phyloP scores from a whole-genome alignment of 2,888 invertebrate genomes.

The Beris morrisii region DNA sequence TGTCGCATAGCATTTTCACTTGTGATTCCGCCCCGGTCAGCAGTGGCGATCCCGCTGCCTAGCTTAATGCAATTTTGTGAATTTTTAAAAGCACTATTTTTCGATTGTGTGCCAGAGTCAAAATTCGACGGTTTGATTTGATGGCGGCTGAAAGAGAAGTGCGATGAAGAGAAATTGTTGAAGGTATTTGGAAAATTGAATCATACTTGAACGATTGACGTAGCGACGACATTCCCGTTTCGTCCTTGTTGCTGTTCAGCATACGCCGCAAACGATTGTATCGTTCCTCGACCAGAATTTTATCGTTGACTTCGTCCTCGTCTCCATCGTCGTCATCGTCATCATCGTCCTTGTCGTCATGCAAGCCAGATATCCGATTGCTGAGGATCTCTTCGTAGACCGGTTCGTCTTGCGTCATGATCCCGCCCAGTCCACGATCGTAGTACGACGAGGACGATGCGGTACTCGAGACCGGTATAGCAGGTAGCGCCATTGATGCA shows the following conservation, averaged over 20 bases:
- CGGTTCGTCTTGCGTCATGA: conserved; percentile 45
- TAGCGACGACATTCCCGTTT: conserved; percentile 20
- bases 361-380: conserved; percentile 44
- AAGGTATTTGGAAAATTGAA: no score
- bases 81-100: conserved; percentile 7
- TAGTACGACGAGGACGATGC: conserved; percentile 16
- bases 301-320: conserved; percentile 43
- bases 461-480: conserved; percentile 4
- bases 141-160: conserved; percentile 6
- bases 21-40: not conserved
- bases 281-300: conserved; percentile 32
- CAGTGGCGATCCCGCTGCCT: not conserved
- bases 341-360: conserved; percentile 44
- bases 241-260: conserved; percentile 29
- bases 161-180: not conserved
- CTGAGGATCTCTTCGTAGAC: conserved; percentile 53
- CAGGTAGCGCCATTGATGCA: conserved; percentile 19
- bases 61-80: no score
- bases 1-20: not conserved
- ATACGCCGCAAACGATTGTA: conserved; percentile 37
- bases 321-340: conserved; percentile 45
- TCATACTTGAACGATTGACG: conserved; percentile 34
- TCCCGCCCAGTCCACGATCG: conserved; percentile 39
- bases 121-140: conserved; percentile 10
- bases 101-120: conserved; percentile 14